Conservation (phyloP, 2,797 vertebrate species). For the Enteromius afrohamiltoni region DNA sequence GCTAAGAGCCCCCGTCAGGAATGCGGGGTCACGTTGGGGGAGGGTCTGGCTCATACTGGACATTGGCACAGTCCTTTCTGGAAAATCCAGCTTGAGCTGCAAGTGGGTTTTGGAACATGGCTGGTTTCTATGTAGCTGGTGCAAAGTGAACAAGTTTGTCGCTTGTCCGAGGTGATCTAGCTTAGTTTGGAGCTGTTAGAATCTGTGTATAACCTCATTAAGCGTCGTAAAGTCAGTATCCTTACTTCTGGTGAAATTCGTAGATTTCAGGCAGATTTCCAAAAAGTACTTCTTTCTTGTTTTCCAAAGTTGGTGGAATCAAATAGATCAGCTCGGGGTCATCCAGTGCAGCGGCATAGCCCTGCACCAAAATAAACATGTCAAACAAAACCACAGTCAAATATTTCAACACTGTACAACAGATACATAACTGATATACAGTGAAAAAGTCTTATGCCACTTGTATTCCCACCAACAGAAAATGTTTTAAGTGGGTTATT, state of each 20-base stretch:
- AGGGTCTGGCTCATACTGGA: background rate
- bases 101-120: background rate
- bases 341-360: slow-evolving; percentile 89
- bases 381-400: background rate
- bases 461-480: no score
- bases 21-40: background rate
- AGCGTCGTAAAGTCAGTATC: background rate
- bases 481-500: no score
- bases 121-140: background rate
- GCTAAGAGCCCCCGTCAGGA: background rate
- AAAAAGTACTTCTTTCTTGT: slow-evolving; percentile 92
- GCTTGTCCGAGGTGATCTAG: background rate
- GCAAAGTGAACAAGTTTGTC: background rate
- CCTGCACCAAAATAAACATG: slow-evolving; percentile 72
- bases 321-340: slow-evolving; percentile 88
- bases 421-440: background rate
- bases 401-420: background rate
- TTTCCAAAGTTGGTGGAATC: slow-evolving; percentile 86
- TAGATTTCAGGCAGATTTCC: slow-evolving; percentile 93
- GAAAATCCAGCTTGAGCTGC: slow-evolving; percentile 12
- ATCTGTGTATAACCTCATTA: background rate
- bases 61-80: background rate
- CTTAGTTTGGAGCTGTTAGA: background rate
- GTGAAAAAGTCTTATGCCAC: no score
- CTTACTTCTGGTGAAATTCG: slow-evolving; percentile 91